These are phyloP conservation scores for Coracopsis vasa DNA, from an alignment of 2,113 vertebrate genomes.

Conservation along the genomic window DNA sequence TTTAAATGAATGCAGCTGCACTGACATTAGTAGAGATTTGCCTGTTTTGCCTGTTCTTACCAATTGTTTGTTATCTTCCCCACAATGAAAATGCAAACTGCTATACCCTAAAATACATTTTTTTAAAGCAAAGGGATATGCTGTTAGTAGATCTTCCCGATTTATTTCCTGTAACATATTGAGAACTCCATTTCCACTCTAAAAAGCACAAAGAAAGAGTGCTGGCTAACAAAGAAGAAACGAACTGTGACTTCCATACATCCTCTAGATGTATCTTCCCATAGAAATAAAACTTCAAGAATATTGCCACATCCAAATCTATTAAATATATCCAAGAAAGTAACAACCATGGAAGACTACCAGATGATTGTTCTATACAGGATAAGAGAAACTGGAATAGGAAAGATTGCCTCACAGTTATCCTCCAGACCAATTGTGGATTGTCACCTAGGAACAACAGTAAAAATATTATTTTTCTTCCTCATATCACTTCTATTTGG, in stretches of 20 bases:
- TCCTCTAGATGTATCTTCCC: background rate
- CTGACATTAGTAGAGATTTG: background rate
- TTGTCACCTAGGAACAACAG: background rate
- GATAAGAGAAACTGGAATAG: background rate
- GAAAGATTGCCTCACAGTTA: background rate
- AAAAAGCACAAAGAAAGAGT: background rate
- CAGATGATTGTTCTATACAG: background rate
- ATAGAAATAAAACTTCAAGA: background rate
- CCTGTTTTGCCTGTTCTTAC: background rate
- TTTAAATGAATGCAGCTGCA: slow-evolving; percentile 34
- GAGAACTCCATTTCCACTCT: background rate
- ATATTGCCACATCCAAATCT: background rate
- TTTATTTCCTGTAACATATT: background rate
- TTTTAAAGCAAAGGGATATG: background rate
- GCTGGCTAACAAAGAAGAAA: background rate
- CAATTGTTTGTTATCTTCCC: background rate
- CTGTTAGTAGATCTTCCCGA: background rate
- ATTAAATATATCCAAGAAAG: background rate
- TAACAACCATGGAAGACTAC: background rate
- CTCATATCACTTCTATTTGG: background rate
- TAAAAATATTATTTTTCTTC: slow-evolving; percentile 1
- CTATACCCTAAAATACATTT: background rate
- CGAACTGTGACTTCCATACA: background rate
- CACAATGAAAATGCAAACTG: background rate
- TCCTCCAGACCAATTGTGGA: background rate